Conservation (phyloP, 2,113 vertebrate species). For the Oncorhynchus mykiss region DNA sequence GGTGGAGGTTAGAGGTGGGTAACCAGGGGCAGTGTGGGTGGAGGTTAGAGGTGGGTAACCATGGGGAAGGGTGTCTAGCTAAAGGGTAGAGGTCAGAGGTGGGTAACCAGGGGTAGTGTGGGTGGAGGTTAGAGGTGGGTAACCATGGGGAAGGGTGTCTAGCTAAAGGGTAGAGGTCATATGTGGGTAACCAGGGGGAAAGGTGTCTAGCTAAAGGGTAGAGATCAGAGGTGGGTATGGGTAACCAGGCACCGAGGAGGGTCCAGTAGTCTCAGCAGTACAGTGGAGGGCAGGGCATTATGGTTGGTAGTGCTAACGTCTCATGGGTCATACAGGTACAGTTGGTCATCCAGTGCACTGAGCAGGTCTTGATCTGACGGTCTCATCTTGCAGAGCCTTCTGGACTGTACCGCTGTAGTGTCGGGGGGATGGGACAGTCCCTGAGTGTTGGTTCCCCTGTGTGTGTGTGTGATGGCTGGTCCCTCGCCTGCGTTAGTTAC, state of each 20-base stretch:
- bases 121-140: too few relatives aligned
- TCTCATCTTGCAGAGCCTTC: conserved; percentile 22
- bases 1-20: too few relatives aligned
- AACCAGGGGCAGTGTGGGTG: too few relatives aligned
- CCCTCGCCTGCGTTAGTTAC: conserved; percentile 38
- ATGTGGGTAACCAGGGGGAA: not conserved
- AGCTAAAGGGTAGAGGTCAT: too few relatives aligned
- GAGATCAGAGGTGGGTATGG: not conserved
- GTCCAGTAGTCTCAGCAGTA: conserved; percentile 54
- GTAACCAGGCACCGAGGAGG: conserved; percentile 1
- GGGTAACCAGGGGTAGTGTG: too few relatives aligned
- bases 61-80: too few relatives aligned
- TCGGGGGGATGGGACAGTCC: conserved; percentile 43
- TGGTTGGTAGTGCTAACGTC: conserved; percentile 66
- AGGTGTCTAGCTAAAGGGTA: too few relatives aligned
- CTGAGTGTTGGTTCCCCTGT: conserved; percentile 67
- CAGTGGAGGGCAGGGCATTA: conserved; percentile 63
- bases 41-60: too few relatives aligned
- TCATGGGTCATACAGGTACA: conserved; percentile 36
- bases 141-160: too few relatives aligned
- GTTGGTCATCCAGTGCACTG: conserved; percentile 67
- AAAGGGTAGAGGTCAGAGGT: too few relatives aligned
- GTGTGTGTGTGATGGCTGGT: conserved; percentile 13
- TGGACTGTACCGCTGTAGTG: conserved; percentile 37
- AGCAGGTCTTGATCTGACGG: conserved; percentile 51